phyloP scores from a whole-genome alignment of 1,140 invertebrate species.

The Phortica variegata region DNA sequence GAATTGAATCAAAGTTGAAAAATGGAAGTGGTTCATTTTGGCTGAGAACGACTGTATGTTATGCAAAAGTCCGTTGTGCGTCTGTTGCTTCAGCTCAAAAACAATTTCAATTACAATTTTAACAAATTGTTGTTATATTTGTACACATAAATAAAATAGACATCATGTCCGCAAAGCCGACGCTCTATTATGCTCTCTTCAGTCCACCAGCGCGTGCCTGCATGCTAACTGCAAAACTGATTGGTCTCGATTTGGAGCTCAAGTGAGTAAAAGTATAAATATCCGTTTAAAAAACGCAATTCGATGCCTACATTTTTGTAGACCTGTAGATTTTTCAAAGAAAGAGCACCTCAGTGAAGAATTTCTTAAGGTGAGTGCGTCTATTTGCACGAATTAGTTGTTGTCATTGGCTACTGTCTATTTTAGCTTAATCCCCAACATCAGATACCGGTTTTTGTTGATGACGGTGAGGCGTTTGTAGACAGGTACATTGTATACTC shows the following conservation, averaged over 20 bases:
- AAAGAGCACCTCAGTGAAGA: constrained; percentile 43
- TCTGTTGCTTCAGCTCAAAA: background rate
- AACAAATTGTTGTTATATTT: background rate
- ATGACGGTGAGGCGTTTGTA: constrained; percentile 64
- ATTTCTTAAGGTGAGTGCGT: constrained; percentile 32
- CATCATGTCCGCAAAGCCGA: constrained; percentile 33
- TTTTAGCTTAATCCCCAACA: constrained; percentile 66
- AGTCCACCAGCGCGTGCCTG: constrained; percentile 60
- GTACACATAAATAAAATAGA: background rate
- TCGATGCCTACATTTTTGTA: constrained; percentile 3
- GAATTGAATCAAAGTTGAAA: too few species aligned
- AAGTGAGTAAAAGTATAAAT: constrained; percentile 32
- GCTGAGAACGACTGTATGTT: too few species aligned
- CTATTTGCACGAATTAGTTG: background rate
- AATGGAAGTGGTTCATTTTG: too few species aligned
- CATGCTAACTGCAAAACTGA: constrained; percentile 56
- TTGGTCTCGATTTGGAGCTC: constrained; percentile 58
- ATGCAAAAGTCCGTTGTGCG: too few species aligned
- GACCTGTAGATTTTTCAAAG: constrained; percentile 41
- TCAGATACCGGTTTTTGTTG: constrained; percentile 67
- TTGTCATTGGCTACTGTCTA: constrained; percentile 10
- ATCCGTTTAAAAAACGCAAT: background rate
- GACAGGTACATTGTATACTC: constrained; percentile 57
- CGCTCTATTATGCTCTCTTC: constrained; percentile 57
- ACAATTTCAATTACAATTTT: background rate